Evolutionary conservation across 1,140 invertebrate genomes (phyloP).

Genomic region (Pollicipes pollicipes): DNA sequence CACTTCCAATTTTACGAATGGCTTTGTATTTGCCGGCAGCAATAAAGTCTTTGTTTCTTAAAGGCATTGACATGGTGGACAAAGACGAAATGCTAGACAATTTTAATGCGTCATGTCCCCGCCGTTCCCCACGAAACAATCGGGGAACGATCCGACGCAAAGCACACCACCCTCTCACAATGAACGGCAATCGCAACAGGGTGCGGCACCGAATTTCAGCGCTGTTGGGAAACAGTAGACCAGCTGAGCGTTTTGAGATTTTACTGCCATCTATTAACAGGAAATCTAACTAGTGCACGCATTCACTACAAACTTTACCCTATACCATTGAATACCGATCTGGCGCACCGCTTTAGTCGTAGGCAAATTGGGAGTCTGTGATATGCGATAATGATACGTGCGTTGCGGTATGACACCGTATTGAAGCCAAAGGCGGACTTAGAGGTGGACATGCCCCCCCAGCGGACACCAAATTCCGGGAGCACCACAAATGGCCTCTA

Average conservation of each 20-base stretch:
- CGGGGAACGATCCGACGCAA: background rate
- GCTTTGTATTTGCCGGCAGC: conserved; percentile 1
- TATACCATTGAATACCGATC: no score
- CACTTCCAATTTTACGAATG: conserved; percentile 83
- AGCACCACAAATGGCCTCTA: no score
- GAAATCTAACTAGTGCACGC: background rate
- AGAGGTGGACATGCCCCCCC: no score
- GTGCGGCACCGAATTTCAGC: background rate
- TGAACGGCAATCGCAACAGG: background rate
- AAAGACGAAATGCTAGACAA: background rate
- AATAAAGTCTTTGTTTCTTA: background rate
- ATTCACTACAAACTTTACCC: background rate
- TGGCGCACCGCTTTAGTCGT: no score
- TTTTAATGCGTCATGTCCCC: background rate
- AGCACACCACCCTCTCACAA: background rate
- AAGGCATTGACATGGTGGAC: background rate
- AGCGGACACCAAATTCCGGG: no score
- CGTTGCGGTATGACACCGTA: no score
- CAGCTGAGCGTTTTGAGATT: background rate
- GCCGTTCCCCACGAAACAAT: background rate
- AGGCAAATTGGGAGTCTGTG: no score
- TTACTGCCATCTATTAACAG: background rate
- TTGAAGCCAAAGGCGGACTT: no score
- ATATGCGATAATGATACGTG: no score
- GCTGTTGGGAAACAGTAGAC: background rate